A percentile compares a stretch with the other conserved stretches of the same genome.
phyloP scores from a whole-genome alignment of 2,888 invertebrate species.

The Dione juno region DNA sequence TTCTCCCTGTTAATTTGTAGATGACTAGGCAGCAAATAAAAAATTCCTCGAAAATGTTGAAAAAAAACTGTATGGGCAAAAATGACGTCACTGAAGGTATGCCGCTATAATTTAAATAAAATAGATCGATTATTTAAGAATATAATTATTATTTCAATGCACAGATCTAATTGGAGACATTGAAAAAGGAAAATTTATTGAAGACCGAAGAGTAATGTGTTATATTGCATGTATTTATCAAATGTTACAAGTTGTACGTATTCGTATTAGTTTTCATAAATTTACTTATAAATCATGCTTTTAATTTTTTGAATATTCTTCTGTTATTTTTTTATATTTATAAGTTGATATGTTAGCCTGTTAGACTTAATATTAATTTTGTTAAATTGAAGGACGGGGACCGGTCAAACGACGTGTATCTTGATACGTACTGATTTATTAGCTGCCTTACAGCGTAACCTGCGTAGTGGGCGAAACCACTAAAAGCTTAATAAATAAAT shows the following conservation, averaged over 20 bases:
- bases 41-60: conserved; percentile 82
- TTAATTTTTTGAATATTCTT: neutral
- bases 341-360: neutral
- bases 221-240: conserved; percentile 75
- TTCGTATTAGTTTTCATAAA: neutral
- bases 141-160: conserved; percentile 30
- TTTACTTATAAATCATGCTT: neutral
- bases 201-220: conserved; percentile 74
- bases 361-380: too few relatives aligned
- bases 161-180: conserved; percentile 69
- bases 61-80: conserved; percentile 85
- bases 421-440: too few relatives aligned
- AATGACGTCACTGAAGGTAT: conserved; percentile 77
- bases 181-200: conserved; percentile 71
- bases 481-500: too few relatives aligned
- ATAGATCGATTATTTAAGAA: neutral
- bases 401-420: too few relatives aligned
- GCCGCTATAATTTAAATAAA: neutral
- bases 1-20: conserved; percentile 50
- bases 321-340: neutral
- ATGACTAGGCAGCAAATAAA: conserved; percentile 83
- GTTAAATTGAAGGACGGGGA: too few relatives aligned
- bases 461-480: too few relatives aligned
- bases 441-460: too few relatives aligned
- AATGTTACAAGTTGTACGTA: conserved; percentile 69